These are phyloP conservation scores for Drosophila buzzatii DNA, from an alignment of 2,888 invertebrate species.

Conservation along the genomic window DNA sequence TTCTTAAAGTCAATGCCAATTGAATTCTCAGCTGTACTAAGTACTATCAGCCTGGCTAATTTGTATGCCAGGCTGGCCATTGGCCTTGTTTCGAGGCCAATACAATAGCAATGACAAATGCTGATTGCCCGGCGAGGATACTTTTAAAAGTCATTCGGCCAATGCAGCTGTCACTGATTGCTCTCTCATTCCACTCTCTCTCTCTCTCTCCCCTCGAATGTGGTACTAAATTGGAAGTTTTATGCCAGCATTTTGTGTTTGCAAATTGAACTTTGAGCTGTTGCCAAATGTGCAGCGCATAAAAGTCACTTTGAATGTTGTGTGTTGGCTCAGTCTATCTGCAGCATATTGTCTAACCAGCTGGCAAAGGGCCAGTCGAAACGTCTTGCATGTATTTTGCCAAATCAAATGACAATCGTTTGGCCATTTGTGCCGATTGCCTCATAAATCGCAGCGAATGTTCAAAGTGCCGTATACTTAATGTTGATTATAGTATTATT, in stretches of 20 bases:
- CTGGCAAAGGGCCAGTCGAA: constrained; percentile 67
- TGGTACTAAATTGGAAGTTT: constrained; percentile 70
- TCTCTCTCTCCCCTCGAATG: constrained; percentile 7
- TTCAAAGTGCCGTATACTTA: constrained; percentile 52
- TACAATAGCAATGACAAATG: constrained; percentile 41
- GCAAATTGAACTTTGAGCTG: constrained; percentile 70
- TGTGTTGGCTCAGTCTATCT: constrained; percentile 23
- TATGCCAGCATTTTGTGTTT: constrained; percentile 65
- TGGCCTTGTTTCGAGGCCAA: constrained; percentile 34
- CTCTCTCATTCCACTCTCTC: constrained; percentile 10
- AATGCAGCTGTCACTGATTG: constrained; percentile 77
- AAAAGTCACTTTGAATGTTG: constrained; percentile 55
- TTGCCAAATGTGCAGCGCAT: constrained; percentile 70
- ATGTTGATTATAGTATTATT: constrained; percentile 60
- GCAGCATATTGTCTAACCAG: constrained; percentile 51
- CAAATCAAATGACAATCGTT: constrained; percentile 72
- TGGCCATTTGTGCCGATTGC: constrained; percentile 47
- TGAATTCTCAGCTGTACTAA: constrained; percentile 46
- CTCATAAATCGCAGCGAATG: constrained; percentile 61
- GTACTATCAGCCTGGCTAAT: constrained; percentile 36
- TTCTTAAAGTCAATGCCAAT: constrained; percentile 40
- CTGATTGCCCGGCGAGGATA: constrained; percentile 55
- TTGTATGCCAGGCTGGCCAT: constrained; percentile 45
- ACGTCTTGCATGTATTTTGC: constrained; percentile 44
- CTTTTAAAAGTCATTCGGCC: constrained; percentile 65